phyloP scores from a whole-genome alignment of 2,888 invertebrate species.

The Tenthredo scrophulariae region DNA sequence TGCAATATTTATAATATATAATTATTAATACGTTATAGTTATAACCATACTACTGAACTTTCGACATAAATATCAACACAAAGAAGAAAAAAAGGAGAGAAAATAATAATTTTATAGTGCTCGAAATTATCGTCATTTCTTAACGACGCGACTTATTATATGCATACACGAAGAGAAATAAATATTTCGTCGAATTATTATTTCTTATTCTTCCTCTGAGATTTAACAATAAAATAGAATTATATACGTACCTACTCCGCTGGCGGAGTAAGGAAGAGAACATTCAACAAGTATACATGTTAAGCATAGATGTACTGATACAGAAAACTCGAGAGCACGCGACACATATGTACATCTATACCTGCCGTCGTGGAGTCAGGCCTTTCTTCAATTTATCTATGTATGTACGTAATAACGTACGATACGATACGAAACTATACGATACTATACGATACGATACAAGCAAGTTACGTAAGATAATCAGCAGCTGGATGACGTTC shows the following conservation, averaged over 20 bases:
- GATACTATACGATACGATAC: neutral
- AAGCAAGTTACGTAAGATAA: neutral
- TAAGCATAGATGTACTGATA: neutral
- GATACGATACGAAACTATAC: no score
- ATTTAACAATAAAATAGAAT: neutral
- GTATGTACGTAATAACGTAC: neutral
- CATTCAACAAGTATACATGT: constrained; percentile 24
- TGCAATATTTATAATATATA: constrained; percentile 40
- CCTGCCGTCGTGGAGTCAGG: neutral
- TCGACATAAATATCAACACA: neutral
- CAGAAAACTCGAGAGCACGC: neutral
- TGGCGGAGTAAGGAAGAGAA: constrained; percentile 15
- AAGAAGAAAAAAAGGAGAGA: neutral
- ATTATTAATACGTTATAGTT: neutral
- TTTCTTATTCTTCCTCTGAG: neutral
- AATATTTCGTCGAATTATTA: neutral
- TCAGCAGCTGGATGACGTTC: neutral
- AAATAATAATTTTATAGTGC: neutral
- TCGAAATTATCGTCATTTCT: neutral
- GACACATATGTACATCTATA: neutral
- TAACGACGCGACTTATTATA: neutral
- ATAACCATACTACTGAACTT: neutral
- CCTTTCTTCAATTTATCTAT: constrained; percentile 12
- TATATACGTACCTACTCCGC: constrained; percentile 9
- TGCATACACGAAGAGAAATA: neutral